Conservation (phyloP, 2,113 vertebrate genomes). For the Uria lomvia region DNA sequence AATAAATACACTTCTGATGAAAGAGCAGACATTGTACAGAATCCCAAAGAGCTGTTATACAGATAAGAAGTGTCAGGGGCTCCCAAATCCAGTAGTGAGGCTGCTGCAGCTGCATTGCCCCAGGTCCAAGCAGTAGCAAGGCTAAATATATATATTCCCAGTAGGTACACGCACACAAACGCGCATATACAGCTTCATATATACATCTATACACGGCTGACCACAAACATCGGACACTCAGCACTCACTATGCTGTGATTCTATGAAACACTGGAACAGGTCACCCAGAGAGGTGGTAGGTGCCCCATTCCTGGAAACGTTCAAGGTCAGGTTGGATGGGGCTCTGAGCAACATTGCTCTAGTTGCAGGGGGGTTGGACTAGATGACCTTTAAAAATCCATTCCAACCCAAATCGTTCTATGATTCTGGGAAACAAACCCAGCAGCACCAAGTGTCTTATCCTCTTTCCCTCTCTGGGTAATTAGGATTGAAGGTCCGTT, state of each 20-base stretch:
- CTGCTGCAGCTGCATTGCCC: neutral
- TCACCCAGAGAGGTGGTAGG: neutral
- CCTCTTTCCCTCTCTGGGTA: neutral
- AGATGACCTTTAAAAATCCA: neutral
- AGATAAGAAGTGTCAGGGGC: neutral
- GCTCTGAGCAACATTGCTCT: neutral
- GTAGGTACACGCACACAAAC: neutral
- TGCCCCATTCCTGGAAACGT: neutral
- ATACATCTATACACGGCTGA: neutral
- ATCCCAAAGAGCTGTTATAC: neutral
- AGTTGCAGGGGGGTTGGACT: too few species aligned
- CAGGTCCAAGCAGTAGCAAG: neutral
- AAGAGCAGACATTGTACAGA: neutral
- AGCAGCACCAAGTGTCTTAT: neutral
- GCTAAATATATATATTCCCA: neutral
- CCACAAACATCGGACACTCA: neutral
- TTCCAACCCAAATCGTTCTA: neutral
- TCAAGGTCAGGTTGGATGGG: accelerated
- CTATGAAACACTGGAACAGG: neutral
- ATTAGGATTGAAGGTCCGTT: neutral
- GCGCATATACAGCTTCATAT: accelerated
- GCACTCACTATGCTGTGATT: accelerated
- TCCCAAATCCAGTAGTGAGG: neutral
- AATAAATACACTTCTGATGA: neutral
- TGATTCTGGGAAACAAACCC: neutral